These are phyloP conservation scores for Baryphthengus martii DNA, from an alignment of 2,113 vertebrate species.

Conservation along the genomic window DNA sequence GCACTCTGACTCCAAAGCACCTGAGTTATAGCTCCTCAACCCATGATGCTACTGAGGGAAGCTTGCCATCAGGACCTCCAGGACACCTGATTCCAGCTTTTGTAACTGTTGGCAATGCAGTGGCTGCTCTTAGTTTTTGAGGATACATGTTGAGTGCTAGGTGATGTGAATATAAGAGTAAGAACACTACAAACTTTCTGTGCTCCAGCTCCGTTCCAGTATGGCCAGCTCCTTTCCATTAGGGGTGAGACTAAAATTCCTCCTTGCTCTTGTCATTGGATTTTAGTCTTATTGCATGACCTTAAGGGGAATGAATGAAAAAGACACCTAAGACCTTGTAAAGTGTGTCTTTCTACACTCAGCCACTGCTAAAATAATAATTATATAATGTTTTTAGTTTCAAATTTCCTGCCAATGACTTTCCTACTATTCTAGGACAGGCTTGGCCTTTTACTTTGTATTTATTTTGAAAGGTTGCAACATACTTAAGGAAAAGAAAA, in stretches of 20 bases:
- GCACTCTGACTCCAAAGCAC: background rate
- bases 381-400: background rate
- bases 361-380: background rate
- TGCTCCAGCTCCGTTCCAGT: background rate
- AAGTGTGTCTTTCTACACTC: background rate
- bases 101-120: background rate
- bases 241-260: background rate
- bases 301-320: background rate
- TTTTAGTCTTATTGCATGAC: background rate
- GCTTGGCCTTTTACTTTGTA: background rate
- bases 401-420: background rate
- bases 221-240: background rate
- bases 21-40: background rate
- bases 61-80: background rate
- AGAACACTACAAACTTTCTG: background rate
- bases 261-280: background rate
- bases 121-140: background rate
- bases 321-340: background rate
- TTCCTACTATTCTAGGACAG: background rate
- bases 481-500: background rate
- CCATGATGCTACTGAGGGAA: background rate
- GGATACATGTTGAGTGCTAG: background rate
- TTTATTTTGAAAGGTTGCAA: background rate
- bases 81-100: background rate
- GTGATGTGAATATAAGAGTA: background rate